Base-by-base conservation (phyloP, 2,888 invertebrate species). In the Laothoe populi region DNA sequence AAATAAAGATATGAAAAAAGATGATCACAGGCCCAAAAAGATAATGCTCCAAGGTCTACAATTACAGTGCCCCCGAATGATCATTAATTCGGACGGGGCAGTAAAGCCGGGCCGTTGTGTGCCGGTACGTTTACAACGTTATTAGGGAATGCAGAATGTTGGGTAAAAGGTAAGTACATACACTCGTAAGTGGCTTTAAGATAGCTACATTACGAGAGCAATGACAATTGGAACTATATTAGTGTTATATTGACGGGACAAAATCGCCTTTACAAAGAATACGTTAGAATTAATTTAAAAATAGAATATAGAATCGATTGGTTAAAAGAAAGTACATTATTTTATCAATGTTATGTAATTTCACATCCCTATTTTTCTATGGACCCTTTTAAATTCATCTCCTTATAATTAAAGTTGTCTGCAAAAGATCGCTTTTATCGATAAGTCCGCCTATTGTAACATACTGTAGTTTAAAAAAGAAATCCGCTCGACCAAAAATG, bases 21-120 rank as follows among this genome's bases (percentile, higher is more conserved):
- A 46, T 21, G 16, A 49, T 26, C 26, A 8, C 16, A 31, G 5
- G 16, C 49, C 49, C 31, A 26, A 26, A 49, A 31, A 49, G 46
- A 46, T 45, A 45, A 19, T 49, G n/a, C n/a, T 8, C 26, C 49
- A 26, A 24, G 16, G 49, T 3, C 26, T 10, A 26, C 26, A 49
- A 49, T 49, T 49, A 49, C 26, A 26, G 49, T 16, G 26, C 26
- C 2, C 13, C 24, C 46, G 4, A 24, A 46, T 46, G 53, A 19
- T 7, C 53, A 35, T 53, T 53, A 53, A 53, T 53, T 53, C 11
- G 31, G 11, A 53, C 35, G 35, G 46, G 53, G 53, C 35, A 53
- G 53, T 53, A 35, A 53, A 53, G 1, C 53, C 31, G 31, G 31
- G 10, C 31, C 19, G 31, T 16, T 53, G 31, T 26, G 26, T 8